Percentiles rank a stretch among this genome's conserved stretches.
phyloP scores from a whole-genome alignment of 2,113 vertebrate genomes.

The Naja naja region DNA sequence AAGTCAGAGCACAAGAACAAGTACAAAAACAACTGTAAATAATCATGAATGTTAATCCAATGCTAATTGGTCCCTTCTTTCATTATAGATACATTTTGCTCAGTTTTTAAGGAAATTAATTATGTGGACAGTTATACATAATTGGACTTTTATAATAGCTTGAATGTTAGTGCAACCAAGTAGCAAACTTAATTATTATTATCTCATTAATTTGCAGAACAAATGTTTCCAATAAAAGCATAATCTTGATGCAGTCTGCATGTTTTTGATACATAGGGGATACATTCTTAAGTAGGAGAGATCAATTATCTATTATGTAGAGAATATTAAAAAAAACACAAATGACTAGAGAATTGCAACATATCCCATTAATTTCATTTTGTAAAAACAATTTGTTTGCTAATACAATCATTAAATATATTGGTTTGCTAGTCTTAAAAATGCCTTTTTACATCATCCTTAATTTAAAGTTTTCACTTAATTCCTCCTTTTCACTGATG shows the following conservation, averaged over 20 bases:
- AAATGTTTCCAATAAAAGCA: slow-evolving; percentile 48
- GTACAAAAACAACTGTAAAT: slow-evolving; percentile 99
- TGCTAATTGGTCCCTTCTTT: slow-evolving; percentile 97
- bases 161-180: slow-evolving; percentile 55
- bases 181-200: slow-evolving; percentile 64
- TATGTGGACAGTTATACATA: slow-evolving; percentile 65
- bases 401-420: slow-evolving; percentile 56
- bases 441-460: slow-evolving; percentile 73
- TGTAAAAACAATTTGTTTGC: slow-evolving; percentile 27
- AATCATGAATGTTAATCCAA: slow-evolving; percentile 99
- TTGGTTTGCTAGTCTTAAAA: slow-evolving; percentile 55
- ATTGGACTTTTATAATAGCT: slow-evolving; percentile 65
- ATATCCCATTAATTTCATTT: slow-evolving; percentile 46
- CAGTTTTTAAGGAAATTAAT: slow-evolving; percentile 72
- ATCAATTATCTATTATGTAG: slow-evolving; percentile 63
- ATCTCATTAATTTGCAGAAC: slow-evolving; percentile 54
- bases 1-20: slow-evolving; percentile 97
- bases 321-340: slow-evolving; percentile 48
- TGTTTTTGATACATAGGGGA: slow-evolving; percentile 50
- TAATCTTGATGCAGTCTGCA: slow-evolving; percentile 49
- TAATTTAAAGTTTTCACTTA: slow-evolving; percentile 78
- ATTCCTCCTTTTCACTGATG: slow-evolving; percentile 77
- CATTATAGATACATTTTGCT: slow-evolving; percentile 86
- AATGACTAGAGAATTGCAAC: slow-evolving; percentile 54
- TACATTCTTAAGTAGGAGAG: slow-evolving; percentile 49